phyloP scores from a whole-genome alignment of 1,140 invertebrate genomes.

The Gerris buenoi region DNA sequence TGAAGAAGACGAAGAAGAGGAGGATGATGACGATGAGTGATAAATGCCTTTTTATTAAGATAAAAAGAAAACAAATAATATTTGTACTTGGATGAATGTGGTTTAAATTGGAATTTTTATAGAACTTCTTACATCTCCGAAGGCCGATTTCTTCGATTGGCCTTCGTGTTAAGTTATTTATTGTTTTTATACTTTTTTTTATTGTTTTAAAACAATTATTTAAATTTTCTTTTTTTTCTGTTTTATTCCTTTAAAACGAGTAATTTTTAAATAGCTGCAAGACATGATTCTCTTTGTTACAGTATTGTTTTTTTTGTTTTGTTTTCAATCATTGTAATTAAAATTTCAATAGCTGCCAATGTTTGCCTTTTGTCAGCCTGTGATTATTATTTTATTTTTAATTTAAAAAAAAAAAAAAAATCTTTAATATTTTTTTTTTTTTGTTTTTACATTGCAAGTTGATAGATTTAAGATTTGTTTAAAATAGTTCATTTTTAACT shows the following conservation, averaged over 20 bases:
- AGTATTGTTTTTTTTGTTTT: neutral
- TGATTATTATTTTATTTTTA: neutral
- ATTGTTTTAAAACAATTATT: neutral
- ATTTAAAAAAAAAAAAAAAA: too few relatives aligned
- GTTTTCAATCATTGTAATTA: too few relatives aligned
- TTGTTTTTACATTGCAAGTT: neutral
- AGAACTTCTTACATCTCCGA: neutral
- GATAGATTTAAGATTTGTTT: neutral
- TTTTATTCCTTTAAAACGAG: too few relatives aligned
- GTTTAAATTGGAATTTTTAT: neutral
- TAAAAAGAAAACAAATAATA: neutral
- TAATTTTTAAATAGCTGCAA: neutral
- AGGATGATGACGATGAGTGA: slow-evolving; percentile 26
- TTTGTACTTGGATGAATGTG: neutral
- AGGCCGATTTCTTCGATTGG: neutral
- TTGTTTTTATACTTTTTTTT: neutral
- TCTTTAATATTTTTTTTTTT: too few relatives aligned
- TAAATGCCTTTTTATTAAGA: slow-evolving; percentile 3
- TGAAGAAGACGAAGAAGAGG: slow-evolving; percentile 42
- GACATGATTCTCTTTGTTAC: neutral
- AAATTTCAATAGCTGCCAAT: neutral
- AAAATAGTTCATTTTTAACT: neutral
- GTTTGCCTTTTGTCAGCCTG: neutral
- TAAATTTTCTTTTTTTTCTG: neutral
- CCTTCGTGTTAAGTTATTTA: neutral